These are phyloP conservation scores for Anguilla japonica DNA, from an alignment of 2,113 vertebrate genomes.

Conservation along the genomic window DNA sequence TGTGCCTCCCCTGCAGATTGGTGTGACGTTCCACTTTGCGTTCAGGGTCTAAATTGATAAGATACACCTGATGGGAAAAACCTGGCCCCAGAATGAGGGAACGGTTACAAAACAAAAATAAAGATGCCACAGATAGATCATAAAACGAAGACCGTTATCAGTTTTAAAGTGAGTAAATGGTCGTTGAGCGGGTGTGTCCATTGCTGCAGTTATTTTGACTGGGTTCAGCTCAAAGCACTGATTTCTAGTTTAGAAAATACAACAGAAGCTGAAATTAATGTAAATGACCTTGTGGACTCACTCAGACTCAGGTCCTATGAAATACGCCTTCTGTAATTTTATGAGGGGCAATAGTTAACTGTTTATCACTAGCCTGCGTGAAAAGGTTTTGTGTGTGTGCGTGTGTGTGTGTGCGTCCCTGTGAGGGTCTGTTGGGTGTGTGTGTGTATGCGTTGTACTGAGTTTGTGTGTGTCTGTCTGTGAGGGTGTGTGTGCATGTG, in stretches of 20 bases:
- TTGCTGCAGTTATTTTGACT: neutral
- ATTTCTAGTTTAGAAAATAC: neutral
- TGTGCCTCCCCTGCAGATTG: neutral
- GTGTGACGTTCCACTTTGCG: neutral
- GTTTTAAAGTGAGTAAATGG: neutral
- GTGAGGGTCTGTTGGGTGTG: neutral
- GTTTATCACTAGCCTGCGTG: neutral
- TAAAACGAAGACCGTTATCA: neutral
- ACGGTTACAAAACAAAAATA: neutral
- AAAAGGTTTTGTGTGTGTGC: neutral
- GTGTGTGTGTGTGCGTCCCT: neutral
- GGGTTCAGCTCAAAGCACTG: neutral
- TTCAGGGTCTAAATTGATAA: neutral
- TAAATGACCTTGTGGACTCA: neutral
- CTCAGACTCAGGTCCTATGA: neutral
- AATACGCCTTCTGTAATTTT: neutral
- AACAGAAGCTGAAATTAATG: neutral
- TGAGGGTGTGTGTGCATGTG: neutral
- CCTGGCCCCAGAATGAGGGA: neutral
- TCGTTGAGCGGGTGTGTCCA: neutral
- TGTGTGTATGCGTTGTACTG: neutral
- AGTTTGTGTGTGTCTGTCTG: neutral
- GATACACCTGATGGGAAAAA: neutral
- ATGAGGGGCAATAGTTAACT: neutral
- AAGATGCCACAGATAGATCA: neutral